Conservation (phyloP, 1,140 invertebrate genomes). For the Plodia interpunctella region DNA sequence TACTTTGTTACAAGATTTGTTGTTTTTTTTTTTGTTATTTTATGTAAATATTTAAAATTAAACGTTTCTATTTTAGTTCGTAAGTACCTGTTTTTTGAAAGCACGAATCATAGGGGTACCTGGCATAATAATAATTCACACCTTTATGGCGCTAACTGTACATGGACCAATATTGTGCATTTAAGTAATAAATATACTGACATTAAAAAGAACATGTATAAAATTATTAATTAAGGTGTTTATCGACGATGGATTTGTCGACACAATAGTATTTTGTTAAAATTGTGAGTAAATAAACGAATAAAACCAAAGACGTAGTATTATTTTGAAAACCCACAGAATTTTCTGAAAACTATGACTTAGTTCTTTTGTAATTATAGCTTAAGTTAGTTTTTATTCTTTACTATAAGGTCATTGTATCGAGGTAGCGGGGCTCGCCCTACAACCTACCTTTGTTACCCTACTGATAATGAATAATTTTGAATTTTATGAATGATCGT, state of each 20-base stretch:
- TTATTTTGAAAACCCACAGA: not conserved
- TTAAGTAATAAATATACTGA: not conserved
- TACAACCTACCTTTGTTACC: too few species aligned
- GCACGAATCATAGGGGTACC: not conserved
- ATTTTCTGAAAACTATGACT: too few species aligned
- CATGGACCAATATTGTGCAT: not conserved
- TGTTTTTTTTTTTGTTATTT: not conserved
- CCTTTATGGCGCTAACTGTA: not conserved
- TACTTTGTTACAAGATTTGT: slow-evolving; percentile 5
- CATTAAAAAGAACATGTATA: not conserved
- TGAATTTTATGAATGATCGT: too few species aligned
- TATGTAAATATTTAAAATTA: slow-evolving; percentile 5
- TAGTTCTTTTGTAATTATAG: too few species aligned
- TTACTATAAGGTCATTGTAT: too few species aligned
- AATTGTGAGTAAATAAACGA: slow-evolving; percentile 1
- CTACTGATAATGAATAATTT: too few species aligned
- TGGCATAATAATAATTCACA: not conserved
- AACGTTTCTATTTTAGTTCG: not conserved
- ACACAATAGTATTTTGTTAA: slow-evolving; percentile 3
- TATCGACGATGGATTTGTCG: not conserved
- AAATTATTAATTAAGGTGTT: not conserved
- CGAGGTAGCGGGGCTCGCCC: too few species aligned
- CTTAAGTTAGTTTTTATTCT: too few species aligned
- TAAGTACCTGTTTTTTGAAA: not conserved
- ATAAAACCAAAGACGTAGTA: not conserved